These are phyloP conservation scores for Balaeniceps rex DNA, from an alignment of 2,113 vertebrate genomes.

Conservation along the genomic window DNA sequence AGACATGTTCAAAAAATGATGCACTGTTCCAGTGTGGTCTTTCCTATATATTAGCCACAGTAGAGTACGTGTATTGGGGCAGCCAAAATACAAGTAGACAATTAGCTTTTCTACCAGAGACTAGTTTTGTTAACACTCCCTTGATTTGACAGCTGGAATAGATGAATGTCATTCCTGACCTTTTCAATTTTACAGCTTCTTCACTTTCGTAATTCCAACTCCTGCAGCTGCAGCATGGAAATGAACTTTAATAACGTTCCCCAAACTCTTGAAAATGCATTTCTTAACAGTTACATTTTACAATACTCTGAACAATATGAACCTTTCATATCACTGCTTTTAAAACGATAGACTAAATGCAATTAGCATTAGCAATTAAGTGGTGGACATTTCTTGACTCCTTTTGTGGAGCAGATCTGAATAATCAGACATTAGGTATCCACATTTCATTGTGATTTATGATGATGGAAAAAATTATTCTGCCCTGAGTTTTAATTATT, in stretches of 20 bases:
- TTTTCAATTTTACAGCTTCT: slow-evolving; percentile 65
- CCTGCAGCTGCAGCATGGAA: slow-evolving; percentile 33
- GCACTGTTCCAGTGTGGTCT: not conserved
- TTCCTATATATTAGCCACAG: not conserved
- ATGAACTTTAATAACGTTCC: slow-evolving; percentile 42
- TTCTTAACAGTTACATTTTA: slow-evolving; percentile 3
- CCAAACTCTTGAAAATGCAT: not conserved
- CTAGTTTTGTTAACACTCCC: slow-evolving; percentile 42
- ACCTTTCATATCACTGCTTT: not conserved
- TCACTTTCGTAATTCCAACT: slow-evolving; percentile 45
- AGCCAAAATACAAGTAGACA: slow-evolving; percentile 33
- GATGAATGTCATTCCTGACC: slow-evolving; percentile 65
- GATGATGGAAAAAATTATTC: not conserved
- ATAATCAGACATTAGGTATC: not conserved
- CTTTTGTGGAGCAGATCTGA: not conserved
- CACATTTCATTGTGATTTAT: not conserved
- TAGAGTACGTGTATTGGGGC: not conserved
- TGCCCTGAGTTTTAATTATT: slow-evolving; percentile 14
- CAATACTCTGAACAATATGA: slow-evolving; percentile 4
- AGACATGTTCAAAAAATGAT: not conserved
- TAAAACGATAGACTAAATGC: slow-evolving; percentile 8
- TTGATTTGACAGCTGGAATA: slow-evolving; percentile 54
- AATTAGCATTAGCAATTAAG: slow-evolving; percentile 2
- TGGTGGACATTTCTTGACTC: not conserved
- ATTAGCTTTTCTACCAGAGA: slow-evolving; percentile 11